Evolutionary conservation across 2,888 invertebrate species (phyloP).

Genomic region (Alloplasta piceator): DNA sequence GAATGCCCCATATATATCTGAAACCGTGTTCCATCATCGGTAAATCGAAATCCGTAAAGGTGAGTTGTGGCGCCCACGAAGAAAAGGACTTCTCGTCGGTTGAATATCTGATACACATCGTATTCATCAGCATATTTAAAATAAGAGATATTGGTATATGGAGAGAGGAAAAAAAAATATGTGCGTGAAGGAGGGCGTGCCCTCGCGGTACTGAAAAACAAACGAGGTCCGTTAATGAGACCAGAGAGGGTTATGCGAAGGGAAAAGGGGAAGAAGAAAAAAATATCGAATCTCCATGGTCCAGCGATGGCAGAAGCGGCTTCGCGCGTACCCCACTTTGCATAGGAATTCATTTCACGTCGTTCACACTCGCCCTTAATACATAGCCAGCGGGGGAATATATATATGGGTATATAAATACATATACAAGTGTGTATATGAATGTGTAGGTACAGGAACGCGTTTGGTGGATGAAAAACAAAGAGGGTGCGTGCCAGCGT

Average conservation of each 20-base stretch:
- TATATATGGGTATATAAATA: slow-evolving; percentile 18
- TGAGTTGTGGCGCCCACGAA: slow-evolving; percentile 1
- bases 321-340: slow-evolving; percentile 69
- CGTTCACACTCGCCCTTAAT: slow-evolving; percentile 71
- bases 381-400: slow-evolving; percentile 61
- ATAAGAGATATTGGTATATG: not conserved
- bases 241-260: slow-evolving; percentile 64
- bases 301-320: slow-evolving; percentile 47
- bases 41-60: slow-evolving; percentile 58
- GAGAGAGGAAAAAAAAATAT: slow-evolving; percentile 42
- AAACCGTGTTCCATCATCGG: slow-evolving; percentile 59
- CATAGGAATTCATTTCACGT: slow-evolving; percentile 78
- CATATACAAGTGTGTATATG: not conserved
- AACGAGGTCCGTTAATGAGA: slow-evolving; percentile 78
- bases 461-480: slow-evolving; percentile 11
- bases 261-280: slow-evolving; percentile 32
- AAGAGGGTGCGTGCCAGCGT: slow-evolving; percentile 49
- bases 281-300: slow-evolving; percentile 46
- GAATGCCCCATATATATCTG: not conserved
- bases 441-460: slow-evolving; percentile 13
- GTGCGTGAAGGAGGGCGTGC: slow-evolving; percentile 73
- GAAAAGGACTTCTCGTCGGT: no score
- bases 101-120: no score
- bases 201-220: slow-evolving; percentile 76
- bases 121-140: slow-evolving; percentile 14